Percentiles rank a stretch among this genome's conserved stretches.
Evolutionary conservation across 2,888 invertebrate genomes (phyloP).

Genomic region (Thumatha senex): DNA sequence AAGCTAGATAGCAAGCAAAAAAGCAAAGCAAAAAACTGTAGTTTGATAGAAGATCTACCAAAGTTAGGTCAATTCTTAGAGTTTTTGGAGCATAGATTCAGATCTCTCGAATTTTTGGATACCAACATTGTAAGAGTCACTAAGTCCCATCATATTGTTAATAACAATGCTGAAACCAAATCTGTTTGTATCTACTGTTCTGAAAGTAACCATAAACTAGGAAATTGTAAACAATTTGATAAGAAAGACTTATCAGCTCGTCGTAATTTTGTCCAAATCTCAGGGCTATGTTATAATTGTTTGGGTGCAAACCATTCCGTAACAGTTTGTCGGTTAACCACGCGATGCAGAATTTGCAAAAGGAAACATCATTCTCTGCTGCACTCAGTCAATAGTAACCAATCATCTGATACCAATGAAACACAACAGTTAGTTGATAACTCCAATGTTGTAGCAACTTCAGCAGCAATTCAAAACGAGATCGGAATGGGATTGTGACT

Average conservation of each 20-base stretch:
- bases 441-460: no score
- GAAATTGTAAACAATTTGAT: neutral
- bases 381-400: neutral
- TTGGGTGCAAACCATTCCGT: neutral
- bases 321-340: neutral
- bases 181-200: neutral
- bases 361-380: neutral
- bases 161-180: neutral
- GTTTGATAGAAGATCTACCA: neutral
- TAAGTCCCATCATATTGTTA: no score
- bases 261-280: neutral
- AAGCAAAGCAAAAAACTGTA: neutral
- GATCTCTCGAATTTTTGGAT: no score
- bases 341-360: neutral
- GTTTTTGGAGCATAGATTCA: neutral
- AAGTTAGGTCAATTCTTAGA: neutral
- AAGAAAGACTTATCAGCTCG: neutral
- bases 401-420: neutral
- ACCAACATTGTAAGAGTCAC: neutral
- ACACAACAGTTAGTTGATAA: neutral
- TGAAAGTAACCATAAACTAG: neutral
- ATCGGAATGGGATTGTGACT: neutral
- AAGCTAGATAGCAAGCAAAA: no score
- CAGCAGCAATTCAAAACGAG: neutral
- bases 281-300: neutral